A percentile compares a stretch with the other conserved stretches of the same genome.
Evolutionary conservation across 35 echinoderm and acorn worm species (phyloP).

Genomic region (Ptychodera flava): DNA sequence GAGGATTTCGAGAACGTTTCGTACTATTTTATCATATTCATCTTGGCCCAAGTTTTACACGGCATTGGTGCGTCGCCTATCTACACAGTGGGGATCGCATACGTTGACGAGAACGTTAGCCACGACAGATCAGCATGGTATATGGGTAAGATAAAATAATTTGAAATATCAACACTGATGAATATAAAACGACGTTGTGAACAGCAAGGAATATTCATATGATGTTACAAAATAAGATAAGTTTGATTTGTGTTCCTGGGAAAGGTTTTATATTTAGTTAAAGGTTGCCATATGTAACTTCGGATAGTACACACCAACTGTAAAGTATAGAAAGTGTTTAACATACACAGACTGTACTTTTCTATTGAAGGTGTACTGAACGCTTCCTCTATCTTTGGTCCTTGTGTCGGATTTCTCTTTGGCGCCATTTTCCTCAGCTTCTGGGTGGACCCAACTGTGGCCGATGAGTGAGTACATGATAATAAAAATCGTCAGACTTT

Average conservation of each 20-base stretch:
- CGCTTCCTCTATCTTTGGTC: not conserved
- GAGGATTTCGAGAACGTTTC: conserved; percentile 15
- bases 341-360: too few relatives aligned
- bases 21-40: conserved; percentile 72
- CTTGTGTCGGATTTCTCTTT: not conserved
- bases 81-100: conserved; percentile 58
- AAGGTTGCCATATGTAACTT: too few relatives aligned
- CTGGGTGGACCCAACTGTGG: not conserved
- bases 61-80: conserved; percentile 61
- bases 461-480: not conserved
- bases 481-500: too few relatives aligned
- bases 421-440: not conserved
- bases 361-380: not conserved
- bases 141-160: conserved; percentile 83
- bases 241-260: too few relatives aligned
- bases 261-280: too few relatives aligned
- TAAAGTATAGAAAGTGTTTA: too few relatives aligned
- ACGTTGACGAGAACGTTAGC: conserved; percentile 60
- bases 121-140: conserved; percentile 43
- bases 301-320: too few relatives aligned
- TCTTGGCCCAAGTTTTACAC: conserved; percentile 64
- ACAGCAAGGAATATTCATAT: too few relatives aligned
- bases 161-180: too few relatives aligned
- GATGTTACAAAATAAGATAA: too few relatives aligned
- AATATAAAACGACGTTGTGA: too few relatives aligned